These are phyloP conservation scores for Diarsia rubi DNA, from an alignment of 2,888 invertebrate genomes.

Conservation along the genomic window DNA sequence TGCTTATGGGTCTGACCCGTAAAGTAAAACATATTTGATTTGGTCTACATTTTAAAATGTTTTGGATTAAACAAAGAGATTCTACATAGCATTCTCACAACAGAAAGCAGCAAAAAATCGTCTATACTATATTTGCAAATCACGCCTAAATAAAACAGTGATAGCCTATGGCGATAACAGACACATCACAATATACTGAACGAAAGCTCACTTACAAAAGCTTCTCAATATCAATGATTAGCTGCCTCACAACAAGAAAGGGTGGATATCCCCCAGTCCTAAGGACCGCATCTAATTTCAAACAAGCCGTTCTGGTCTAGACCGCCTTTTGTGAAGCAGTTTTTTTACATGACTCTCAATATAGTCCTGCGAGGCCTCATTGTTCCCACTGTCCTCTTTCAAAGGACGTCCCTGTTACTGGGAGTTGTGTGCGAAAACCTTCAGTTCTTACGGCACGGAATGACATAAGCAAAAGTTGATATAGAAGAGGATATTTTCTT, in stretches of 20 bases:
- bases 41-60: neutral
- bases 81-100: neutral
- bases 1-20: neutral
- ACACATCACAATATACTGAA: slow-evolving; percentile 22
- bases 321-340: slow-evolving; percentile 76
- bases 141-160: neutral
- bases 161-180: too few species aligned
- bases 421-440: slow-evolving; percentile 61
- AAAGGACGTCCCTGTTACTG: slow-evolving; percentile 70
- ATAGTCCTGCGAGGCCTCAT: slow-evolving; percentile 78
- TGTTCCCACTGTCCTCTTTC: slow-evolving; percentile 78
- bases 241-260: slow-evolving; percentile 53
- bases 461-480: slow-evolving; percentile 42
- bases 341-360: slow-evolving; percentile 81
- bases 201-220: slow-evolving; percentile 13
- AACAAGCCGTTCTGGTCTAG: slow-evolving; percentile 79
- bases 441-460: slow-evolving; percentile 58
- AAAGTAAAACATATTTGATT: neutral
- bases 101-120: neutral
- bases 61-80: neutral
- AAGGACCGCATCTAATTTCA: slow-evolving; percentile 76
- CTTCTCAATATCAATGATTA: slow-evolving; percentile 51
- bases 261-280: slow-evolving; percentile 29
- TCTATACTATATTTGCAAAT: neutral
- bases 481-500: slow-evolving; percentile 16